Conservation (phyloP, 1,140 invertebrate species). For the Micrasema minimum region DNA sequence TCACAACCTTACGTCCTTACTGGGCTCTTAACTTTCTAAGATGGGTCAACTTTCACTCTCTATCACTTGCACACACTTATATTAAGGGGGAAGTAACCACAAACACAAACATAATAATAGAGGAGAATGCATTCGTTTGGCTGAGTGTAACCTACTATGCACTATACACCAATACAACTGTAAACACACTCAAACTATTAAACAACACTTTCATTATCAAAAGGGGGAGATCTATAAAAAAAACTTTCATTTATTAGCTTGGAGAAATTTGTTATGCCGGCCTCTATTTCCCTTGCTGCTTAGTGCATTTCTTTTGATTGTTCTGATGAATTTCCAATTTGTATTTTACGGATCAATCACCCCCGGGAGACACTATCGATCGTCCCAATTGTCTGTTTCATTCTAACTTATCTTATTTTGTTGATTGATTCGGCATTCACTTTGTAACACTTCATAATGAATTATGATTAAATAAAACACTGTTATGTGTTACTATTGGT, state of each 20-base stretch:
- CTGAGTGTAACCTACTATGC: neutral
- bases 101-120: neutral
- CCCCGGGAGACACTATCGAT: constrained; percentile 17
- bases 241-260: neutral
- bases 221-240: neutral
- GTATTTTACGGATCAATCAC: neutral
- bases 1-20: no score
- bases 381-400: constrained; percentile 10
- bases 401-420: neutral
- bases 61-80: neutral
- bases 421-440: no score
- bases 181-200: neutral
- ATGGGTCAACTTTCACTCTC: constrained; percentile 20
- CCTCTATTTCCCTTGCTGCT: no score
- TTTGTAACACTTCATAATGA: no score
- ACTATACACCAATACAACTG: no score
- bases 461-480: no score
- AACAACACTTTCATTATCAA: neutral
- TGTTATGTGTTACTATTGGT: no score
- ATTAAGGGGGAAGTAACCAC: neutral
- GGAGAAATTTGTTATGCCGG: no score
- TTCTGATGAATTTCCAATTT: no score
- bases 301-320: no score
- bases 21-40: neutral
- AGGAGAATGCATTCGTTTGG: constrained; percentile 9